A percentile compares a stretch with the other conserved stretches of the same genome.
Conservation (phyloP, 2,797 vertebrate species). For the Syndactyla subalaris region DNA sequence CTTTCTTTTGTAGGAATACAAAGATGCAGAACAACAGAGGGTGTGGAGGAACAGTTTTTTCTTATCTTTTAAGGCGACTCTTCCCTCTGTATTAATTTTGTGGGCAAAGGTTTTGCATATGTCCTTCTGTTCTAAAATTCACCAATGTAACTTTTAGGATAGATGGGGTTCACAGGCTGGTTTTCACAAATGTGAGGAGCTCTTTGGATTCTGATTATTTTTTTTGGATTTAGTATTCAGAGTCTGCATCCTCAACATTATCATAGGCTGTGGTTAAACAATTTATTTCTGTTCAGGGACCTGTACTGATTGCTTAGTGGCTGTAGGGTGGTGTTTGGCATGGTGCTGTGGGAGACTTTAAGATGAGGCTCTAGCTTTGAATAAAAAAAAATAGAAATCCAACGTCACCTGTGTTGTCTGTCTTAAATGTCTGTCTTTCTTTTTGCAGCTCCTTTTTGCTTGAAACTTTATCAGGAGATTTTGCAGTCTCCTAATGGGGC, state of each 20-base stretch:
- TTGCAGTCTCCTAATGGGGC: slow-evolving; percentile 75
- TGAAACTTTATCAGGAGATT: slow-evolving; percentile 77
- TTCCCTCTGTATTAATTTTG: not conserved
- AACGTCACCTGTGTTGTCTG: not conserved
- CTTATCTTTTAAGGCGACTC: not conserved
- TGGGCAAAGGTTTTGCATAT: not conserved
- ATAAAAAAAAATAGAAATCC: not conserved
- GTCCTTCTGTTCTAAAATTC: not conserved
- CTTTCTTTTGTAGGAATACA: not conserved
- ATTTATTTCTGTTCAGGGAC: not conserved
- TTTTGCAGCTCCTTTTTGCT: slow-evolving; percentile 74
- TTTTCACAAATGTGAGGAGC: not conserved
- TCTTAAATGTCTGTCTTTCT: not conserved
- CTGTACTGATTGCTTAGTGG: not conserved
- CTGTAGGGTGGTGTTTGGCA: not conserved
- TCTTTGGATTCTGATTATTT: not conserved
- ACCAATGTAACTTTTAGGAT: not conserved
- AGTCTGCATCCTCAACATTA: not conserved
- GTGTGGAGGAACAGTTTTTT: not conserved
- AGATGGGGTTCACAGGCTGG: not conserved
- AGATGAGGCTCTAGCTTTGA: not conserved
- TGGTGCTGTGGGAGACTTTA: not conserved
- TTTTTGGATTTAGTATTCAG: not conserved
- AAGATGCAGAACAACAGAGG: not conserved
- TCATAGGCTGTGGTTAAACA: not conserved